phyloP scores from a whole-genome alignment of 92 coral and sea anemone species.

The Metridium senile region DNA sequence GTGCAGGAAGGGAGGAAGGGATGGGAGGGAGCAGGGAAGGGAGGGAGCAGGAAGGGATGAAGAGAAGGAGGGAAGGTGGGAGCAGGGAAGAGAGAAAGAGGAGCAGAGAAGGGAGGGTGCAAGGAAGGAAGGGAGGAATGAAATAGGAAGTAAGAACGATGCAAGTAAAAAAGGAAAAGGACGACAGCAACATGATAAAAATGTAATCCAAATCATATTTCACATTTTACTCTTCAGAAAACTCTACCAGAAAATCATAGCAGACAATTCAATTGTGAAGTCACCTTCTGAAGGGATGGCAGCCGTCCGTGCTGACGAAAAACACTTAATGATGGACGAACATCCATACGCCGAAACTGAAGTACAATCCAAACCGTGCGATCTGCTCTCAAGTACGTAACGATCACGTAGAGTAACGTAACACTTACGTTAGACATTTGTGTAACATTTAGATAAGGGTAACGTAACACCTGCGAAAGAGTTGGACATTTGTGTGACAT shows the following conservation, averaged over 20 bases:
- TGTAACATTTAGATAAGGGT: too few species aligned
- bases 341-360: conserved; percentile 52
- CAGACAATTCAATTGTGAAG: conserved; percentile 28
- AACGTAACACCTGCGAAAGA: too few species aligned
- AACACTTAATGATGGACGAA: conserved; percentile 57
- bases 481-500: too few species aligned
- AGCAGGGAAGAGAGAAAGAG: not conserved
- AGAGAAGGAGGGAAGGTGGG: not conserved
- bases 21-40: conserved; percentile 43
- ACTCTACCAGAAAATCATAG: conserved; percentile 27
- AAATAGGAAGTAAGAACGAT: not conserved
- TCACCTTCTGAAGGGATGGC: conserved; percentile 22
- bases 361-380: conserved; percentile 66
- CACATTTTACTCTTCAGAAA: not conserved
- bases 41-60: not conserved
- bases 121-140: conserved; percentile 1
- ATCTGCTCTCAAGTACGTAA: conserved; percentile 57
- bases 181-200: not conserved
- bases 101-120: not conserved
- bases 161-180: not conserved
- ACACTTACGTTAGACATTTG: too few species aligned
- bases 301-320: conserved; percentile 39
- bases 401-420: too few species aligned
- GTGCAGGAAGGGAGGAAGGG: conserved; percentile 22
- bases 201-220: not conserved